phyloP scores from a whole-genome alignment of 2,797 vertebrate species.

The Vultur gryphus region DNA sequence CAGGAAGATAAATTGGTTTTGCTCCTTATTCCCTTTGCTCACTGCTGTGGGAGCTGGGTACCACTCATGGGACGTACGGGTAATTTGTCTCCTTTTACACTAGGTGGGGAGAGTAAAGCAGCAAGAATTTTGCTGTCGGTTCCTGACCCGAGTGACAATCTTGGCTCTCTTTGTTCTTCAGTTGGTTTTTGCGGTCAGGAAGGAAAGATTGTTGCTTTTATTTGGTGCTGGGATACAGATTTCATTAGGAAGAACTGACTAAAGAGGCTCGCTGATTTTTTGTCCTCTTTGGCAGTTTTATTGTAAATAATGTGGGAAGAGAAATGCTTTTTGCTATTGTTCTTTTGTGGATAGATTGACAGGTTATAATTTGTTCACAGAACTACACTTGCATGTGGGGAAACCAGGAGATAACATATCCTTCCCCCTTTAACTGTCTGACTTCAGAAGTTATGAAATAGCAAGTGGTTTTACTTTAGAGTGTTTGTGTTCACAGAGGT shows the following conservation, averaged over 20 bases:
- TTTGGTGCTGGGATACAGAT: neutral
- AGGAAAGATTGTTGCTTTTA: neutral
- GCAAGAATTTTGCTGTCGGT: neutral
- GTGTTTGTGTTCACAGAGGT: neutral
- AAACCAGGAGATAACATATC: neutral
- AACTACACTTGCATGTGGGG: neutral
- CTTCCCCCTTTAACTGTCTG: neutral
- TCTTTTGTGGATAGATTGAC: neutral
- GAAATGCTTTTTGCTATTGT: neutral
- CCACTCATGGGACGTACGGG: fast-evolving
- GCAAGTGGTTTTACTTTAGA: neutral
- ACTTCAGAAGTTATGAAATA: neutral
- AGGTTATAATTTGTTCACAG: neutral
- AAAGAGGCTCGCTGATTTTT: neutral
- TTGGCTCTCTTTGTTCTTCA: neutral
- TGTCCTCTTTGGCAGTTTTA: neutral
- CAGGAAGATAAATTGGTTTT: neutral
- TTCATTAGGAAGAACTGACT: neutral
- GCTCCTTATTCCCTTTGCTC: neutral
- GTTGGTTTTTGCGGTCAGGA: neutral
- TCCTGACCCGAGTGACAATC: neutral
- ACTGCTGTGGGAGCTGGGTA: neutral
- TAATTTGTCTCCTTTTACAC: neutral
- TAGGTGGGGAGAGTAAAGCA: neutral
- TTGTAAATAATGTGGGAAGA: neutral